Percentiles rank a stretch among this genome's conserved stretches.
phyloP scores from a whole-genome alignment of 1,140 invertebrate species.

The Nasonia vitripennis region DNA sequence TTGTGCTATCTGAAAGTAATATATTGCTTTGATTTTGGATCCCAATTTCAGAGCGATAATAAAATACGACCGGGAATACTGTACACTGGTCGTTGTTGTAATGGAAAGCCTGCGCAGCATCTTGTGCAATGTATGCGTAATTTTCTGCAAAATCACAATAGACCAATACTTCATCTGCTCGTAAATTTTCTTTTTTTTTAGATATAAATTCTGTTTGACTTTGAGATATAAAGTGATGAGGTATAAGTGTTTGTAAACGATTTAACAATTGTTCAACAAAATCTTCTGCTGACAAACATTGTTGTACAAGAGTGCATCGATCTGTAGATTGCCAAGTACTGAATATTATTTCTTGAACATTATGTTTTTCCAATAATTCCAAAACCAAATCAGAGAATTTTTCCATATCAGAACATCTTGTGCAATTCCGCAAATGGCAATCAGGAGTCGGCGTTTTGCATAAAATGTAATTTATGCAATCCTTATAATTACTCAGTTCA shows the following conservation, averaged over 20 bases:
- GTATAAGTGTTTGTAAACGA: no score
- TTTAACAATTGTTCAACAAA: no score
- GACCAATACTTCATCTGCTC: slow-evolving; percentile 46
- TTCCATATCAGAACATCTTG: not conserved
- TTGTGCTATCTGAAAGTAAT: slow-evolving; percentile 28
- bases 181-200: slow-evolving; percentile 40
- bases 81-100: slow-evolving; percentile 60
- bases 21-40: slow-evolving; percentile 40
- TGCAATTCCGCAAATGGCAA: not conserved
- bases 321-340: slow-evolving; percentile 21
- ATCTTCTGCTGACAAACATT: not conserved
- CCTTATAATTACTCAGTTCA: slow-evolving; percentile 19
- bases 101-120: slow-evolving; percentile 60
- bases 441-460: not conserved
- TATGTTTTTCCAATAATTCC: slow-evolving; percentile 7
- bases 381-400: not conserved
- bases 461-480: slow-evolving; percentile 41
- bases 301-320: slow-evolving; percentile 2
- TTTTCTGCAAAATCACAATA: slow-evolving; percentile 64
- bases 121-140: slow-evolving; percentile 59
- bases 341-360: not conserved
- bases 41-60: slow-evolving; percentile 42
- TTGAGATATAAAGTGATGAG: no score
- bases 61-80: slow-evolving; percentile 56
- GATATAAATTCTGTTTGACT: no score